Conservation (phyloP, 2,797 vertebrate genomes). For the Taeniopygia guttata region DNA sequence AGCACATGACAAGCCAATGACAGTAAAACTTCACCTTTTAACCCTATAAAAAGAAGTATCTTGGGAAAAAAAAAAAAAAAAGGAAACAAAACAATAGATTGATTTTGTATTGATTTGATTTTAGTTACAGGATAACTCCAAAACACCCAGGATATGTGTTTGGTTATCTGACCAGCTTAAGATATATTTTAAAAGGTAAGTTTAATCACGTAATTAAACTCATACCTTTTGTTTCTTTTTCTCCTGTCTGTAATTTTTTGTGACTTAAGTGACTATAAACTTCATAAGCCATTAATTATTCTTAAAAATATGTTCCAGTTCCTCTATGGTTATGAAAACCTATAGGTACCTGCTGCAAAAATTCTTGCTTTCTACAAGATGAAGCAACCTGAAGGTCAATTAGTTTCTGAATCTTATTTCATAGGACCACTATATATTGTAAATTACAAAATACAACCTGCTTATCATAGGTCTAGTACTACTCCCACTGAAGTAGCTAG, state of each 20-base stretch:
- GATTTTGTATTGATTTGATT: background rate
- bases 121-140: background rate
- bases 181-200: background rate
- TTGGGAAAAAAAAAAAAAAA: background rate
- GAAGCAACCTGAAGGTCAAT: conserved; percentile 12
- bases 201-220: background rate
- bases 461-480: background rate
- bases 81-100: background rate
- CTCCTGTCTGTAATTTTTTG: background rate
- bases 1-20: background rate
- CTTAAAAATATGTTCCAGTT: background rate
- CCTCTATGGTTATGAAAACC: background rate
- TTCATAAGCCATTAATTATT: background rate
- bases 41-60: background rate
- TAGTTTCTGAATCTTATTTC: conserved; percentile 6
- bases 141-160: background rate
- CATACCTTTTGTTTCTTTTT: background rate
- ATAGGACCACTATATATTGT: background rate
- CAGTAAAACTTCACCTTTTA: background rate
- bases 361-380: background rate
- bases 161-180: background rate
- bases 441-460: background rate
- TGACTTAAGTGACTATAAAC: background rate
- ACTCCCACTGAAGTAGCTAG: conserved; percentile 17
- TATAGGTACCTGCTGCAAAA: background rate